Evolutionary conservation across 2,113 vertebrate species (phyloP).

Genomic region (Gallinago paraguaiae): DNA sequence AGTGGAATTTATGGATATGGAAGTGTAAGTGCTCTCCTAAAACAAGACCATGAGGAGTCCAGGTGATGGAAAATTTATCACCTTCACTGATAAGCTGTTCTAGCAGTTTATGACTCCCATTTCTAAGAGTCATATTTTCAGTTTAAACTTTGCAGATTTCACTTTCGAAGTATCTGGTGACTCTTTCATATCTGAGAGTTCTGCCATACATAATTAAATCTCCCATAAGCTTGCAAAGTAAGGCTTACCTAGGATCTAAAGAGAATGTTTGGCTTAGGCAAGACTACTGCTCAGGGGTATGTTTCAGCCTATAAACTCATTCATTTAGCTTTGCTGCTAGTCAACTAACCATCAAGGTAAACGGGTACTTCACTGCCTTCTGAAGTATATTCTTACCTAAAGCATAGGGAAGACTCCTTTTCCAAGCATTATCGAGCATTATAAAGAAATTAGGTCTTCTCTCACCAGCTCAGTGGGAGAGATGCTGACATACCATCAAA

Average conservation of each 20-base stretch:
- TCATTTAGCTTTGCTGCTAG: neutral
- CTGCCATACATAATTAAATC: neutral
- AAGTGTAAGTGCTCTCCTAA: slow-evolving; percentile 14
- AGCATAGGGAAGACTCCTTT: neutral
- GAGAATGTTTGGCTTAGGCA: neutral
- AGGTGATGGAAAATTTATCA: slow-evolving; percentile 5
- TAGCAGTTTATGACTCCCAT: neutral
- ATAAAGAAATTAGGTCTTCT: neutral
- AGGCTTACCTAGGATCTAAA: neutral
- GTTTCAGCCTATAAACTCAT: neutral
- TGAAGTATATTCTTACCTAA: neutral
- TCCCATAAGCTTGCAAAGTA: neutral
- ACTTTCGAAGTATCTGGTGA: neutral
- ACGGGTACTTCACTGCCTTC: neutral
- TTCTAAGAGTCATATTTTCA: neutral
- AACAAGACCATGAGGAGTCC: neutral
- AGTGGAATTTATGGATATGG: slow-evolving; percentile 14
- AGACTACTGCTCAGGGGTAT: neutral
- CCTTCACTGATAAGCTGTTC: neutral
- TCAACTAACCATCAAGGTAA: neutral
- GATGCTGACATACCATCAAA: neutral
- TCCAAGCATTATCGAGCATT: neutral
- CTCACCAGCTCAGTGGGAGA: neutral
- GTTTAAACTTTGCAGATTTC: neutral
- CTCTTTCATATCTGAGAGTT: neutral